A percentile compares a stretch with the other conserved stretches of the same genome.
phyloP scores from a whole-genome alignment of 2,888 invertebrate species.

The Autographa pulchrina region DNA sequence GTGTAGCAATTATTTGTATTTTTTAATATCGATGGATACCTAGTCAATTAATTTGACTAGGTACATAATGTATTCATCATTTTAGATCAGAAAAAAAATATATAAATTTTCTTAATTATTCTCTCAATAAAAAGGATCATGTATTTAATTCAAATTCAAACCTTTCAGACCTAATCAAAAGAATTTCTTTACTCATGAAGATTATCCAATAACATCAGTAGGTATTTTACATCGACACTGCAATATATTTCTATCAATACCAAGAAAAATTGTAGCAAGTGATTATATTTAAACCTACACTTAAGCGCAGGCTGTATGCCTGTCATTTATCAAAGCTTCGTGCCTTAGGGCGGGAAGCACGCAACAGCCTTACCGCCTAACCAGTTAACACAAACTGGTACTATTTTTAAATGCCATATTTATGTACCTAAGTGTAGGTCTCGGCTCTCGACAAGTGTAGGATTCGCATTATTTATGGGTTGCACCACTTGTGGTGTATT shows the following conservation, averaged over 20 bases:
- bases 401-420: conserved; percentile 43
- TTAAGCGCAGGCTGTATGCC: conserved; percentile 7
- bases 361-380: conserved; percentile 47
- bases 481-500: too few relatives aligned
- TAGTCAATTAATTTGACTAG: too few relatives aligned
- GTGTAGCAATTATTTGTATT: too few relatives aligned
- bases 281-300: conserved; percentile 27
- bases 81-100: too few relatives aligned
- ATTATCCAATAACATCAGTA: too few relatives aligned
- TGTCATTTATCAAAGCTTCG: conserved; percentile 58
- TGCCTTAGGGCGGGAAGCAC: conserved; percentile 54
- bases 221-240: neutral
- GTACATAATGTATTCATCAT: too few relatives aligned
- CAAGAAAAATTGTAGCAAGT: conserved; percentile 22
- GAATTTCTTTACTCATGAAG: too few relatives aligned
- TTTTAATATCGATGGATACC: too few relatives aligned
- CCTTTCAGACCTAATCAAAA: too few relatives aligned
- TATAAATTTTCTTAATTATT: too few relatives aligned
- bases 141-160: too few relatives aligned
- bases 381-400: conserved; percentile 50
- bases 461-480: neutral
- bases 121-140: too few relatives aligned
- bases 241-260: conserved; percentile 28
- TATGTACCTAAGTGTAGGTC: neutral
- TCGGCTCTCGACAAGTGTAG: neutral